These are phyloP conservation scores for Hylaea fasciaria DNA, from an alignment of 2,888 invertebrate species.

Conservation along the genomic window DNA sequence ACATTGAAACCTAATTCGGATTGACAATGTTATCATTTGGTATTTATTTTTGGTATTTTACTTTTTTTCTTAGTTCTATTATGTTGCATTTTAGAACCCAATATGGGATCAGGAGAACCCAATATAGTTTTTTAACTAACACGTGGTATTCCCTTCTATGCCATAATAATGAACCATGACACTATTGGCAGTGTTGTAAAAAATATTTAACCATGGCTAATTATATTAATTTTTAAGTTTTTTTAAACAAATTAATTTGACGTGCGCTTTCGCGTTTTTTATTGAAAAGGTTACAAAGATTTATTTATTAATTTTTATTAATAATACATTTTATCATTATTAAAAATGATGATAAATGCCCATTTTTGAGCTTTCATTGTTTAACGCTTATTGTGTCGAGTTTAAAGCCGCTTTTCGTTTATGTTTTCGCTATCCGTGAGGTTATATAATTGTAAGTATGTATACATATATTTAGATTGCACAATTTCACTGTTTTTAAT, in stretches of 20 bases:
- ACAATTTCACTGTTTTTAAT: constrained; percentile 25
- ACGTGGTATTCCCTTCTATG: too few species aligned
- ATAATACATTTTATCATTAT: constrained; percentile 18
- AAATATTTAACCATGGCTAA: constrained; percentile 1
- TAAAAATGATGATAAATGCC: constrained; percentile 60
- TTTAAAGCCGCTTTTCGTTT: constrained; percentile 64
- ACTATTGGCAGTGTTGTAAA: constrained; percentile 7
- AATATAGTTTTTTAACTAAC: neutral
- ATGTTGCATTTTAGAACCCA: neutral
- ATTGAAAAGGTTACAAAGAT: constrained; percentile 7
- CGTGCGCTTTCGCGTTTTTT: constrained; percentile 20
- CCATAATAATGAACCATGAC: neutral
- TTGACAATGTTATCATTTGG: neutral
- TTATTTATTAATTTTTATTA: constrained; percentile 1
- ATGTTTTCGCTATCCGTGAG: constrained; percentile 64
- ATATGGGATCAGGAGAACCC: neutral
- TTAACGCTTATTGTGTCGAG: constrained; percentile 69
- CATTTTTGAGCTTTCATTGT: constrained; percentile 74
- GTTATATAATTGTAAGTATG: constrained; percentile 61
- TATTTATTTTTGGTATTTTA: neutral
- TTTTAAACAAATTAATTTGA: constrained; percentile 15
- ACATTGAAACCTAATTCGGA: too few species aligned
- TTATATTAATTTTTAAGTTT: constrained; percentile 21
- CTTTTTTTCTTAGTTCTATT: neutral
- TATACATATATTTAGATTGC: constrained; percentile 31